Conservation (phyloP, 2,888 invertebrate species). For the Mongoloraphidia duomilia region DNA sequence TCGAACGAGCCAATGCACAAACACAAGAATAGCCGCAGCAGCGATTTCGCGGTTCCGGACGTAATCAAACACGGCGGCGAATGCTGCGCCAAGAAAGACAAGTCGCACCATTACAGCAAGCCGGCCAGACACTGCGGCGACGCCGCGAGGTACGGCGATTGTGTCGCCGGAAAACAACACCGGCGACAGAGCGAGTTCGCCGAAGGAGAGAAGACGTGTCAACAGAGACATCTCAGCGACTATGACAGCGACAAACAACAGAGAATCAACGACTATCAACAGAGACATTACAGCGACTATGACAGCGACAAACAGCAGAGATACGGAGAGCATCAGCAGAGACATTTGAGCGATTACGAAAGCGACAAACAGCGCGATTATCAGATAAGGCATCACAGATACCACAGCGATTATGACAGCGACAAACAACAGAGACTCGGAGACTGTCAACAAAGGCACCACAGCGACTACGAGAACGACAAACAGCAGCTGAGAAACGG, state of each 20-base stretch:
- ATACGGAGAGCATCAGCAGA: not conserved
- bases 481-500: too few species aligned
- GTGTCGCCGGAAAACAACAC: not conserved
- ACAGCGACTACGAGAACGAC: too few species aligned
- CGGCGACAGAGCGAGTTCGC: not conserved
- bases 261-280: not conserved
- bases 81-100: constrained; percentile 8
- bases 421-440: constrained; percentile 3
- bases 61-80: too few species aligned
- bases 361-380: constrained; percentile 5
- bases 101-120: constrained; percentile 10
- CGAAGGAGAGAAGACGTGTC: not conserved
- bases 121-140: too few species aligned
- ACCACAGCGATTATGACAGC: constrained; percentile 6
- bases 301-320: constrained; percentile 5
- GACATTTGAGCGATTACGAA: constrained; percentile 6
- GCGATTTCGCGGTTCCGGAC: too few species aligned
- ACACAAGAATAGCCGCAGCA: constrained; percentile 8
- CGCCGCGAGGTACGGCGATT: not conserved
- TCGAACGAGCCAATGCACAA: constrained; percentile 10
- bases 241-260: constrained; percentile 6
- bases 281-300: constrained; percentile 4
- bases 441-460: too few species aligned
- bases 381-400: not conserved
- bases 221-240: constrained; percentile 3